phyloP scores from a whole-genome alignment of 2,888 invertebrate species.

The Cylloceria caligata region DNA sequence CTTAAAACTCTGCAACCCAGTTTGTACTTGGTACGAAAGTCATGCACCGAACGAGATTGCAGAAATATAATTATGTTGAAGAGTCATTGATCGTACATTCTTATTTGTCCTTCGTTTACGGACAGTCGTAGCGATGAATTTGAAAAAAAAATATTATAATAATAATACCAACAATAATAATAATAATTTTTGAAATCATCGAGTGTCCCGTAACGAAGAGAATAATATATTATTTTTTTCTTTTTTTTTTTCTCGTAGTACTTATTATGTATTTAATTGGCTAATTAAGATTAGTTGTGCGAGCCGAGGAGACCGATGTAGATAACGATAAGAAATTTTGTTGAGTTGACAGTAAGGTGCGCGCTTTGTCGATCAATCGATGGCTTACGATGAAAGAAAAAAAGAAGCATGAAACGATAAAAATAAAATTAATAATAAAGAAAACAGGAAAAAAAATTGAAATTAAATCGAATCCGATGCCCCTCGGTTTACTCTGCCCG shows the following conservation, averaged over 20 bases:
- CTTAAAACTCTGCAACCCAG: constrained; percentile 34
- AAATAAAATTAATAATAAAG: neutral
- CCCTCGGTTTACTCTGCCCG: constrained; percentile 72
- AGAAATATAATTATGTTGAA: constrained; percentile 4
- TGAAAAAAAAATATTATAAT: constrained; percentile 2
- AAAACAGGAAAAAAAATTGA: neutral
- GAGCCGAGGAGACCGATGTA: constrained; percentile 20
- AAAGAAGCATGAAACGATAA: constrained; percentile 11
- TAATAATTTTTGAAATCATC: neutral
- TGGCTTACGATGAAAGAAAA: constrained; percentile 5
- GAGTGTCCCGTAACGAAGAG: constrained; percentile 33
- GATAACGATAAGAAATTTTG: constrained; percentile 31
- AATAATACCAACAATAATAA: too few relatives aligned
- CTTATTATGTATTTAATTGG: constrained; percentile 47
- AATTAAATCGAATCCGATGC: constrained; percentile 31
- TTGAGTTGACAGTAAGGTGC: constrained; percentile 32
- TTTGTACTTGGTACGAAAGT: constrained; percentile 38
- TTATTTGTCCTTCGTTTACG: constrained; percentile 17
- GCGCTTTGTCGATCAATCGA: constrained; percentile 43
- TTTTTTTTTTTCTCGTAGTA: constrained; percentile 44
- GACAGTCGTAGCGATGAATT: neutral
- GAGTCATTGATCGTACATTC: constrained; percentile 29
- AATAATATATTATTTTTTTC: constrained; percentile 12
- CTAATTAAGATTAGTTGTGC: constrained; percentile 20
- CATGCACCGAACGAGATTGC: constrained; percentile 29